A percentile compares a stretch with the other conserved stretches of the same genome.
Evolutionary conservation across 2,113 vertebrate species (phyloP).

Genomic region (Trogon surrucura): DNA sequence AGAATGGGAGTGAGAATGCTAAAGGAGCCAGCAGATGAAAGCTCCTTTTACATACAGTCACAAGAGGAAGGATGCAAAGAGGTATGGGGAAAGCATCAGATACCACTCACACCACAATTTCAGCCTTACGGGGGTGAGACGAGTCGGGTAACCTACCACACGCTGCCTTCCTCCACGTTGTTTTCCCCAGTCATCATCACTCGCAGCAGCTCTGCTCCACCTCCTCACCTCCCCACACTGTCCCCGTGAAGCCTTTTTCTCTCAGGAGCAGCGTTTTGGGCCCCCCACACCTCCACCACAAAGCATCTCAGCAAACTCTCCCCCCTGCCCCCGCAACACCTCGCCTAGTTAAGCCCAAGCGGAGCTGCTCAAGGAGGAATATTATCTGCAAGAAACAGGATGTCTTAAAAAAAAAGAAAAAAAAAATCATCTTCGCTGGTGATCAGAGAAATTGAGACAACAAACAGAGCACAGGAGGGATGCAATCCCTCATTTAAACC

Average conservation of each 20-base stretch:
- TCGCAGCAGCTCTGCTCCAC: neutral
- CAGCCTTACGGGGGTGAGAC: neutral
- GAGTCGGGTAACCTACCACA: neutral
- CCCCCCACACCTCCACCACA: neutral
- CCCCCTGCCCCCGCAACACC: no score
- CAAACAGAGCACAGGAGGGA: constrained; percentile 46
- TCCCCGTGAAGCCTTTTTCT: neutral
- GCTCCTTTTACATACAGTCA: neutral
- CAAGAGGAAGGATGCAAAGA: neutral
- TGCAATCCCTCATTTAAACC: constrained; percentile 23
- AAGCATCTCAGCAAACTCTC: neutral
- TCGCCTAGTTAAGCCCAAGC: neutral
- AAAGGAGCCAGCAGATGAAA: constrained; percentile 43
- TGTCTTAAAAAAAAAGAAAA: neutral
- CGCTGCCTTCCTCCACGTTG: neutral
- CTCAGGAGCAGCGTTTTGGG: neutral
- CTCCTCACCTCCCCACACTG: neutral
- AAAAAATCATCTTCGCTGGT: neutral
- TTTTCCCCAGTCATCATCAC: neutral
- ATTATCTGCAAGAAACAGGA: constrained; percentile 27
- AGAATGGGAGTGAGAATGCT: neutral
- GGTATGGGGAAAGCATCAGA: neutral
- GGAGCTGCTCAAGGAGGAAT: constrained; percentile 3
- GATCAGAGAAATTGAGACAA: constrained; percentile 35
- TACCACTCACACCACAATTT: neutral